Evolutionary conservation across 2,888 invertebrate genomes (phyloP).

Genomic region (Actias luna): DNA sequence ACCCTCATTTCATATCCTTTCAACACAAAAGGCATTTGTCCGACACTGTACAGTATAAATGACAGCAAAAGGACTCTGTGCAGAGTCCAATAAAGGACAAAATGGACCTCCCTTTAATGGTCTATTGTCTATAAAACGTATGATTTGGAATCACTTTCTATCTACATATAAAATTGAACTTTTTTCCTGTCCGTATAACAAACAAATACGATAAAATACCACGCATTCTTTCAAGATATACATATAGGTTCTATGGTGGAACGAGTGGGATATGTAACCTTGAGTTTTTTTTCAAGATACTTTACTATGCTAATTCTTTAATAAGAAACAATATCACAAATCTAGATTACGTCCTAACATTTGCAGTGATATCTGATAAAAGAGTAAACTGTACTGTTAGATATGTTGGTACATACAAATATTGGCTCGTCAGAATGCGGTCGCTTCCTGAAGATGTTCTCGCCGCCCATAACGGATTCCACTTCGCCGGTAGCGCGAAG

Average conservation of each 20-base stretch:
- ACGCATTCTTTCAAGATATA: too few species aligned
- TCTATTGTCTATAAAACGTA: neutral
- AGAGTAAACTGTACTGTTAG: neutral
- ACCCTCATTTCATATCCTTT: too few species aligned
- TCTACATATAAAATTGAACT: neutral
- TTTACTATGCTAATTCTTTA: too few species aligned
- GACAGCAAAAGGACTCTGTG: too few species aligned
- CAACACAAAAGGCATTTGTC: too few species aligned
- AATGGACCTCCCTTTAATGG: neutral
- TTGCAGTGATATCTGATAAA: neutral
- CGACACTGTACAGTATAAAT: too few species aligned
- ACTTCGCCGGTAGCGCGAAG: conserved; percentile 64
- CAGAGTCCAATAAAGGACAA: neutral
- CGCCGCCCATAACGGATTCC: conserved; percentile 75
- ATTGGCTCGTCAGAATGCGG: conserved; percentile 97
- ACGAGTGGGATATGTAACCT: too few species aligned
- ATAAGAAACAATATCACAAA: too few species aligned
- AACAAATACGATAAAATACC: too few species aligned
- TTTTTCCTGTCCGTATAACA: too few species aligned
- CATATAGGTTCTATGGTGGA: too few species aligned
- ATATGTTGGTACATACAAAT: conserved; percentile 84
- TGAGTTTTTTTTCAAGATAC: too few species aligned
- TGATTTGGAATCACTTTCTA: neutral
- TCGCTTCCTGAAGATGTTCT: conserved; percentile 89
- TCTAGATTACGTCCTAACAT: neutral